Evolutionary conservation across 2,113 vertebrate genomes (phyloP), one percentile per base, ranked within the genome.

Genomic region (Pteruthius melanotis): DNA sequence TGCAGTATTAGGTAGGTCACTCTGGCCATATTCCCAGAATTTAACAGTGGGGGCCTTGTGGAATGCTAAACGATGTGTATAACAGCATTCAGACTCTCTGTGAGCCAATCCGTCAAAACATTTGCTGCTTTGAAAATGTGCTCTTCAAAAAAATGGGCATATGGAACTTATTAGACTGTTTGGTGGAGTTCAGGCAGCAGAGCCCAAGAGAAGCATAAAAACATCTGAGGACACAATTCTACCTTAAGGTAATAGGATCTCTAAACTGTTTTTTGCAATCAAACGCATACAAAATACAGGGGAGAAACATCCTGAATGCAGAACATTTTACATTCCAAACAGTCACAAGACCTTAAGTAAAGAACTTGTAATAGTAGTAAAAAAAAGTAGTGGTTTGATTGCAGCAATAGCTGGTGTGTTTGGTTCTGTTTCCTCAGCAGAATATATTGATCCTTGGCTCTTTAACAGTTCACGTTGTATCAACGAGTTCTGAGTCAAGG

Each of bases 1-100:
- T 97, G 87, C 93, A 95, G 97, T 95, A 95, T 97, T 98, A 98
- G 98, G 97, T 98, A 98, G 97, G 97, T 96, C 95, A 89, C 89
- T 95, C 96, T 99, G 98, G 98, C 98, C 45, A 68, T 53, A 66
- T 98, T 98, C 98, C 98, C 98, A 98, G 98, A 98, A 97, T 98
- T 96, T 97, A 98, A 99, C 98, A 98, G 98, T 98, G 98, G 98
- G 97, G 96, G 98, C 98, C 98, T 98, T 99, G 98, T 98, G 98
- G 98, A 98, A 98, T 98, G 98, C 97, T 98, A 98, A 98, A 98
- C 91, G 98, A 98, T 97, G 98, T 98, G 98, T 98, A 97, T 98
- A 98, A 98, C 97, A 97, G 97, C 95, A 97, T 98, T 98, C 98
- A 95, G 90, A 92, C 97, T 94, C 98, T 98, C 97, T 9, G 83